Percentiles rank a stretch among this genome's conserved stretches.
phyloP scores from a whole-genome alignment of 1,140 invertebrate species.

The Lasaia peninsularis region DNA sequence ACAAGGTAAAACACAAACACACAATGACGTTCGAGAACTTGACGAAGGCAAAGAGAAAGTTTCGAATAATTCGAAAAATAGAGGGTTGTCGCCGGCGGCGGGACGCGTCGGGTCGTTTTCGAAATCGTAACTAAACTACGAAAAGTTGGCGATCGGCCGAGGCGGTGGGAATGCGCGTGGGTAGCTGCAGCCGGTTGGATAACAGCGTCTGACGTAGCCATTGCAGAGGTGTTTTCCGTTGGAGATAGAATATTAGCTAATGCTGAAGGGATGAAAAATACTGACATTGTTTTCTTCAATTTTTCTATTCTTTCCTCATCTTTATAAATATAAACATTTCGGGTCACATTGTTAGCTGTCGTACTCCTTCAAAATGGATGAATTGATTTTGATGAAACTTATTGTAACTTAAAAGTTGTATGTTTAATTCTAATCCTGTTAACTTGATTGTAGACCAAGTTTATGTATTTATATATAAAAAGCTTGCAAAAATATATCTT shows the following conservation, averaged over 20 bases:
- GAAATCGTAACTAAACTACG: conserved; percentile 76
- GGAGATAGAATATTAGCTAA: conserved; percentile 71
- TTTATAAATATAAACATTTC: no score
- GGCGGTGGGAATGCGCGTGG: conserved; percentile 68
- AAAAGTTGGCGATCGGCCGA: conserved; percentile 65
- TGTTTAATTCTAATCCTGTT: no score
- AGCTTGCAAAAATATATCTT: no score
- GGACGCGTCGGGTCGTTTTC: conserved; percentile 75
- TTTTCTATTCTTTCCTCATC: not conserved
- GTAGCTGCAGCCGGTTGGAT: conserved; percentile 61
- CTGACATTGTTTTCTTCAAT: no score
- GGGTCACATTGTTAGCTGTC: no score
- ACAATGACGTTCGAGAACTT: conserved; percentile 46
- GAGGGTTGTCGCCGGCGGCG: conserved; percentile 65
- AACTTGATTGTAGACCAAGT: no score
- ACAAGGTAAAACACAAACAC: conserved; percentile 55
- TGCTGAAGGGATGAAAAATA: conserved; percentile 15
- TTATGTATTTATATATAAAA: no score
- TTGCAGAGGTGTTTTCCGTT: conserved; percentile 74
- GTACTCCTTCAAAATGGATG: no score
- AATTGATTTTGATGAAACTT: no score
- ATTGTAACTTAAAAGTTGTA: no score
- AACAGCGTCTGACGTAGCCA: conserved; percentile 56
- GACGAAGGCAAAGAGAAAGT: conserved; percentile 58
- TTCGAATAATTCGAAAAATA: conserved; percentile 61